Conservation (phyloP, 2,113 vertebrate species). For the Mungos mungo region DNA sequence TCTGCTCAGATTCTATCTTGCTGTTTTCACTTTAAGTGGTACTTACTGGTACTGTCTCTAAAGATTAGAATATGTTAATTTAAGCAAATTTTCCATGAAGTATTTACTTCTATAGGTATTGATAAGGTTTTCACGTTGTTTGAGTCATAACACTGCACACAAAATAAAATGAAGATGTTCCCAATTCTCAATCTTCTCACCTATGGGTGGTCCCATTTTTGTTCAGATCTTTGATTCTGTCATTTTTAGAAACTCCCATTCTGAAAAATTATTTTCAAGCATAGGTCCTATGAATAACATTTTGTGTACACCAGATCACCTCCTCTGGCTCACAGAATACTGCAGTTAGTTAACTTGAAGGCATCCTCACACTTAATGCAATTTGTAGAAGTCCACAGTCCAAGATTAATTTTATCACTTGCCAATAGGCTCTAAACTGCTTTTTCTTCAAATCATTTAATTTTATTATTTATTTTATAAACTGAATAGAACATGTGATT, state of each 20-base stretch:
- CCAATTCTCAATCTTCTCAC: neutral
- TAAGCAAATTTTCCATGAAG: neutral
- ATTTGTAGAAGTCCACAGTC: neutral
- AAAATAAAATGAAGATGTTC: neutral
- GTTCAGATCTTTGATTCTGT: neutral
- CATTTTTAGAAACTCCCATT: neutral
- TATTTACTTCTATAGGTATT: neutral
- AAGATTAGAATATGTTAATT: neutral
- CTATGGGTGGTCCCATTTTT: neutral
- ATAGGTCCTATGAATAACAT: neutral
- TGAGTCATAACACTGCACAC: neutral
- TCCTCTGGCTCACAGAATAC: neutral
- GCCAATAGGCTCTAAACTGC: neutral
- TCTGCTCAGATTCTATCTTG: neutral
- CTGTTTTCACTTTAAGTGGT: neutral
- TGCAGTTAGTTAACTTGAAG: neutral
- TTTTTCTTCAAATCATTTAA: neutral
- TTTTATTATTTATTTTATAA: neutral
- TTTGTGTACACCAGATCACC: neutral
- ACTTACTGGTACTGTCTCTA: neutral
- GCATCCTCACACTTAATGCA: neutral
- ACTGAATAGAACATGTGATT: neutral
- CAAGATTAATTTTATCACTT: neutral
- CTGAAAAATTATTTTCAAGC: neutral
- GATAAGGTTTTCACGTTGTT: neutral